Conservation (phyloP, 2,113 vertebrate species). For the Ibidorhyncha struthersii region DNA sequence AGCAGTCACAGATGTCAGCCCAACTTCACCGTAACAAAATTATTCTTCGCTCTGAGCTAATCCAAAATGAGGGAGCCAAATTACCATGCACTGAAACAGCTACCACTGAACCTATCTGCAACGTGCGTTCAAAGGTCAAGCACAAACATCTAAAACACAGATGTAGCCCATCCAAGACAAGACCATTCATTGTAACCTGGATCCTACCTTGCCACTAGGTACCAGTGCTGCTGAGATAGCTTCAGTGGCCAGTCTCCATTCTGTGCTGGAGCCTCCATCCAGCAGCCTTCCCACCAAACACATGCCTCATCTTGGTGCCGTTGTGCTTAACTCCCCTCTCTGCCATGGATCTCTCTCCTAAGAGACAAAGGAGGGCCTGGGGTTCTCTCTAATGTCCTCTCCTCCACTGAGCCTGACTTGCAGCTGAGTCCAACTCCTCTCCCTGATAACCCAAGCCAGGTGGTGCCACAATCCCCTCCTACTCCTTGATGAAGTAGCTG, state of each 20-base stretch:
- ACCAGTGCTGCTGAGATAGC: neutral
- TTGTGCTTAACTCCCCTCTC: neutral
- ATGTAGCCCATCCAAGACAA: neutral
- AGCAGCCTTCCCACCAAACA: neutral
- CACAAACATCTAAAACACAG: neutral
- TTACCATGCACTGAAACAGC: neutral
- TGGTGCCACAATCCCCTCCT: neutral
- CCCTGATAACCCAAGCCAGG: neutral
- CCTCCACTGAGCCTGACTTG: neutral
- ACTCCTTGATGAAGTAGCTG: neutral
- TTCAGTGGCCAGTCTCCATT: neutral
- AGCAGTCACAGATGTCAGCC: neutral
- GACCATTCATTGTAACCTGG: neutral
- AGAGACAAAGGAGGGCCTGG: accelerated
- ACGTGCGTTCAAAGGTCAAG: neutral
- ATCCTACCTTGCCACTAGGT: neutral
- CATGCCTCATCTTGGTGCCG: neutral
- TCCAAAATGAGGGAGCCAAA: neutral
- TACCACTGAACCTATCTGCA: neutral
- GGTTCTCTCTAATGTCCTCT: neutral
- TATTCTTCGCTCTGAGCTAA: neutral
- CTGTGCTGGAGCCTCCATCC: neutral
- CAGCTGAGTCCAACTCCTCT: neutral
- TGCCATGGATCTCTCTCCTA: accelerated
- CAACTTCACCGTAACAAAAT: neutral